A percentile compares a stretch with the other conserved stretches of the same genome.
These are phyloP conservation scores for Parazoanthus darwini DNA, from an alignment of 92 coral and sea anemone genomes.

Conservation along the genomic window DNA sequence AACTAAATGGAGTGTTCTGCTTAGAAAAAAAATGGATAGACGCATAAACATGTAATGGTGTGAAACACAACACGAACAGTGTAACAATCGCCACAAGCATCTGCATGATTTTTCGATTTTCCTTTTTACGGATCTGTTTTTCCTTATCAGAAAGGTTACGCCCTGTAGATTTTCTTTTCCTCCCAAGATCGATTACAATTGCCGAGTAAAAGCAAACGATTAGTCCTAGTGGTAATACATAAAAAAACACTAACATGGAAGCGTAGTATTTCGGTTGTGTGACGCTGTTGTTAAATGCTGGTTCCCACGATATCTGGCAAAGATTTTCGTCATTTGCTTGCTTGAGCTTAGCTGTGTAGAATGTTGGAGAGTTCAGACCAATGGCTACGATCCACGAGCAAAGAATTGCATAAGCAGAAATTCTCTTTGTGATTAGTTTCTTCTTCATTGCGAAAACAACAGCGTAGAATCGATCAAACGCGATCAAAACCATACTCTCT, in stretches of 20 bases:
- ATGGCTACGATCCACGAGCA: neutral
- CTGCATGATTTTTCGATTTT: too few relatives aligned
- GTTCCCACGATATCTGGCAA: neutral
- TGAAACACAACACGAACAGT: too few relatives aligned
- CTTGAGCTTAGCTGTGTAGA: neutral
- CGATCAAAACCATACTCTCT: constrained; percentile 5
- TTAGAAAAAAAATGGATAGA: too few relatives aligned
- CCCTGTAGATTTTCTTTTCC: neutral
- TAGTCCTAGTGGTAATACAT: neutral
- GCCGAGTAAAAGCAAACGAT: neutral
- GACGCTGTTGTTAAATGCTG: too few relatives aligned
- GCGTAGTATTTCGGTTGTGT: neutral
- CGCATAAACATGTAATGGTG: too few relatives aligned
- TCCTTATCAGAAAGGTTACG: neutral
- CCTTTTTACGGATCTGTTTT: too few relatives aligned
- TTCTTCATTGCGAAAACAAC: constrained; percentile 2
- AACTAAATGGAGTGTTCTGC: too few relatives aligned
- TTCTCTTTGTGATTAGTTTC: neutral
- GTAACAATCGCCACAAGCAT: too few relatives aligned
- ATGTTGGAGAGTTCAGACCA: neutral
- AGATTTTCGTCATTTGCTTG: neutral
- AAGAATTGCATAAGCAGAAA: neutral
- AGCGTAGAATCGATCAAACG: constrained; percentile 16
- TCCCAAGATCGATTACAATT: neutral
- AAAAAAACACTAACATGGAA: neutral